A percentile compares a stretch with the other conserved stretches of the same genome.
These are phyloP conservation scores for Eriosoma lanigerum DNA, from an alignment of 1,140 invertebrate genomes.

Conservation along the genomic window DNA sequence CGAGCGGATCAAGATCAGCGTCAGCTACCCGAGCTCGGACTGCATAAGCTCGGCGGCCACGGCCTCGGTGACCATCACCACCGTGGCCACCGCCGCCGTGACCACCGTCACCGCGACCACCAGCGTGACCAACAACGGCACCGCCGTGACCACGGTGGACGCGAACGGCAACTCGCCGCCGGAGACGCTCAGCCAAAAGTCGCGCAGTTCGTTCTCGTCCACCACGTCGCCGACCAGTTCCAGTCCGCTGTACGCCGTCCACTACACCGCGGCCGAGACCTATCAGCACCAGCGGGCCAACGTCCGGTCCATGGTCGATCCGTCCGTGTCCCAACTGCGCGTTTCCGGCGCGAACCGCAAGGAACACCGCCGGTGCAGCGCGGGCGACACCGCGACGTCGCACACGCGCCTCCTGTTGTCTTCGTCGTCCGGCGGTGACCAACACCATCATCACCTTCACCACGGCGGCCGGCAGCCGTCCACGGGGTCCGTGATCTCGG, in stretches of 20 bases:
- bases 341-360: slow-evolving; percentile 57
- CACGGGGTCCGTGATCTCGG: slow-evolving; percentile 8
- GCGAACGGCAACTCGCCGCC: slow-evolving; percentile 47
- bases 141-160: slow-evolving; percentile 14
- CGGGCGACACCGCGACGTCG: slow-evolving; percentile 53
- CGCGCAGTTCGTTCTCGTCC: slow-evolving; percentile 55
- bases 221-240: slow-evolving; percentile 56
- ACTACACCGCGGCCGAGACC: slow-evolving; percentile 62
- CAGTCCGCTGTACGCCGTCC: slow-evolving; percentile 63
- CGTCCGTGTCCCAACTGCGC: slow-evolving; percentile 58
- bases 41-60: slow-evolving; percentile 63
- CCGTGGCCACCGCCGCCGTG: background rate
- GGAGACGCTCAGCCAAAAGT: slow-evolving; percentile 47
- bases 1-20: slow-evolving; percentile 79
- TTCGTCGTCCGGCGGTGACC: slow-evolving; percentile 25
- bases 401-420: slow-evolving; percentile 50
- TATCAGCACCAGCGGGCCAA: slow-evolving; percentile 52
- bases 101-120: background rate
- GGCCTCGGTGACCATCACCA: slow-evolving; percentile 4
- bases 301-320: slow-evolving; percentile 48
- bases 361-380: slow-evolving; percentile 47
- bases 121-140: slow-evolving; percentile 48
- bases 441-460: slow-evolving; percentile 15
- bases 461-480: background rate
- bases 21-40: slow-evolving; percentile 78